These are phyloP conservation scores for Ramazzottius varieornatus DNA, from an alignment of 2,888 invertebrate genomes.

Conservation along the genomic window DNA sequence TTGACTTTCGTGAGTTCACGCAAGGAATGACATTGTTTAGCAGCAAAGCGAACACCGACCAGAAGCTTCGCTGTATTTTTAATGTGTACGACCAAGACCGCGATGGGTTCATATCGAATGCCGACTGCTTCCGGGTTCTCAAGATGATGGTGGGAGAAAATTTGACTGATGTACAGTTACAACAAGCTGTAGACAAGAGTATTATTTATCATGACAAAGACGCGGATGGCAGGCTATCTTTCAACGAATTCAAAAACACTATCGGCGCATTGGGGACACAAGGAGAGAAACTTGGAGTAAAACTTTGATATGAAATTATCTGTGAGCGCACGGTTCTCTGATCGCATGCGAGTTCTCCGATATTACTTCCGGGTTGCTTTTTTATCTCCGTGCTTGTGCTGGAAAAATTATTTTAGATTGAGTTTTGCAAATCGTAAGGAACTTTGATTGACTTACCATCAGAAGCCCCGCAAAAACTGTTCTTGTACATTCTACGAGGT, in stretches of 20 bases:
- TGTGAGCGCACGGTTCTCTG: too few relatives aligned
- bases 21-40: not conserved
- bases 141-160: constrained; percentile 12
- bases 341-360: too few relatives aligned
- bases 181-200: constrained; percentile 11
- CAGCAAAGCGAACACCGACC: constrained; percentile 4
- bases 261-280: not conserved
- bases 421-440: too few relatives aligned
- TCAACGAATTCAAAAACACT: constrained; percentile 6
- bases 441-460: too few relatives aligned
- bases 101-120: not conserved
- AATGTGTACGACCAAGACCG: constrained; percentile 8
- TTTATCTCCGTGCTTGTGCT: too few relatives aligned
- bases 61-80: constrained; percentile 8
- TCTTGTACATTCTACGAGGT: too few relatives aligned
- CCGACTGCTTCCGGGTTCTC: constrained; percentile 5
- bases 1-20: constrained; percentile 7
- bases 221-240: constrained; percentile 9
- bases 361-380: too few relatives aligned
- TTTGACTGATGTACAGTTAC: constrained; percentile 11
- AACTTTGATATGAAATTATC: too few relatives aligned
- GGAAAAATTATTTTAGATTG: too few relatives aligned
- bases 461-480: too few relatives aligned
- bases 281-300: not conserved
- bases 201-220: constrained; percentile 11